A percentile compares a stretch with the other conserved stretches of the same genome.
Conservation (phyloP, 2,113 vertebrate genomes). For the Corythornis cristatus region DNA sequence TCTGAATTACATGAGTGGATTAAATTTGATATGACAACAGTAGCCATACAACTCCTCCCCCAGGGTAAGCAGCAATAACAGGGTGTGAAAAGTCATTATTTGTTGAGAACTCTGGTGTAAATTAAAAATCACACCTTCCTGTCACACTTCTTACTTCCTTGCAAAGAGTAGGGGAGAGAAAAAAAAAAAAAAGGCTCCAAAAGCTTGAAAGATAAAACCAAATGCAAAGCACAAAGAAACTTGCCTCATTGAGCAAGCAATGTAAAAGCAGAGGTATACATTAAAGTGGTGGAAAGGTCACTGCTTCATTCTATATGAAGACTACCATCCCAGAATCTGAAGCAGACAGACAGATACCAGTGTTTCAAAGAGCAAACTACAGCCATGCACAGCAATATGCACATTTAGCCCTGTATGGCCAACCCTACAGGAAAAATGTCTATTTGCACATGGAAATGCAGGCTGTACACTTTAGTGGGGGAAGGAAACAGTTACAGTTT, state of each 20-base stretch:
- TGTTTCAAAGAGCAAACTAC: rapidly evolving
- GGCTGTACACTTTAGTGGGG: neutral
- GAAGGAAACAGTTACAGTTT: neutral
- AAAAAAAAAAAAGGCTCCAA: neutral
- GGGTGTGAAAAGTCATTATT: conserved; percentile 84
- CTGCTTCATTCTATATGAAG: neutral
- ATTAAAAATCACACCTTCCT: conserved; percentile 83
- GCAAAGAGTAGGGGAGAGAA: conserved; percentile 36
- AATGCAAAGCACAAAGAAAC: conserved; percentile 20
- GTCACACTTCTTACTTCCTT: conserved; percentile 77
- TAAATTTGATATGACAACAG: conserved; percentile 73
- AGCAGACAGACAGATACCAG: neutral
- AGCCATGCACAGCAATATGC: neutral
- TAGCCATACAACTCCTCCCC: conserved; percentile 68
- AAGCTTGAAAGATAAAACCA: conserved; percentile 40
- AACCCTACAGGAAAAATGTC: neutral
- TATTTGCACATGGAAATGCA: neutral
- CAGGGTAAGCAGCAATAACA: conserved; percentile 64
- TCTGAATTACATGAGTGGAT: conserved; percentile 49
- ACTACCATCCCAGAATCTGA: neutral
- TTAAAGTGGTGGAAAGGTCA: neutral
- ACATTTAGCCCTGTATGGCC: neutral
- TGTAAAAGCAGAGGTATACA: neutral
- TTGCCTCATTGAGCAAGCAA: neutral
- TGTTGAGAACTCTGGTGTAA: conserved; percentile 75